Evolutionary conservation across 1,140 invertebrate genomes (phyloP), one percentile per base, ranked within the genome.

Genomic region (Calycopis cecrops): DNA sequence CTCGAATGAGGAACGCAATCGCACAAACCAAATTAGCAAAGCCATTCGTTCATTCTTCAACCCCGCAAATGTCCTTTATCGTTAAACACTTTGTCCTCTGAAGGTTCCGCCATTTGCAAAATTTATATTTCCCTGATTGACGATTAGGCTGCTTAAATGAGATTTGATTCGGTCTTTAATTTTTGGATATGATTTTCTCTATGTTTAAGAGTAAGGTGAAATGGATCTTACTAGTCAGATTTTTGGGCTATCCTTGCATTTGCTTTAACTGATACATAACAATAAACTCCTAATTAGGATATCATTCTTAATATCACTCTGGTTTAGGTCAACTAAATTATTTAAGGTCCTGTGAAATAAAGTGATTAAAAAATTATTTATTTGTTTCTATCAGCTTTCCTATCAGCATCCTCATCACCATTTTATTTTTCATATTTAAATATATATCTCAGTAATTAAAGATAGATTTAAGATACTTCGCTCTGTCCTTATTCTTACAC

Each of bases 61-160:
- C 40, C 8, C 14, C 40, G 17, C 40, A 44, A 44, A 44, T 44
- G 38, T 40, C 38, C 38, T 16, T 17, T 17, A 9, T 44, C 40
- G 40, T 44, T 44, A 44, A 17, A 7, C 21, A 28, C 21, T 44
- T 18, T 16, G 40, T 16, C 40, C 40, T 44, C 17, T 16, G 14
- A 14, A 40, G 12, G 38, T 40, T 4, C 38, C 38, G 38, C 16
- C 38, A 40, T 40, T 40, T 40, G 12, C 38, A 2, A n/a, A 14
- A 44, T 44, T 44, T 44, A 44, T 44, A 16, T 44, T 17, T 44
- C 16, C 40, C 40, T 8, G 12, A 44, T 16, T 9, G 40, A 16
- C 12, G 14, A 44, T 44, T 44, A 44, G 14, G 40, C 4, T 16
- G 16, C 17, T 44, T 8, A 44, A 44, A 44, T 44, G 12, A 44